phyloP scores from a whole-genome alignment of 2,113 vertebrate genomes.

The Mionectes macconnelli region DNA sequence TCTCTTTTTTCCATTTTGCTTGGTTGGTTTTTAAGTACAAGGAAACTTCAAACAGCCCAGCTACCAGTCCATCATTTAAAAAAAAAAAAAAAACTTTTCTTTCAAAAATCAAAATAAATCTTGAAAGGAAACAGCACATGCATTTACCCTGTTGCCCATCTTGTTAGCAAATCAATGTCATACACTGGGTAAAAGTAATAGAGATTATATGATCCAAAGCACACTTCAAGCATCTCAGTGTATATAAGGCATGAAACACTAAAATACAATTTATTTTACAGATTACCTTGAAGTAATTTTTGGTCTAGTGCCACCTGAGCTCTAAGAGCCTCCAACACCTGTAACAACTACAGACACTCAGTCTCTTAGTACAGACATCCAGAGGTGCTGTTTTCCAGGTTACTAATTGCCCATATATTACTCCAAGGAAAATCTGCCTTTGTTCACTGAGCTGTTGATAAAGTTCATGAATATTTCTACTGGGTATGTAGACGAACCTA shows the following conservation, averaged over 20 bases:
- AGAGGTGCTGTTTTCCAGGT: not conserved
- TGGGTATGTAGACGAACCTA: not conserved
- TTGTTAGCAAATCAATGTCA: constrained; percentile 33
- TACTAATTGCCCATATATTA: not conserved
- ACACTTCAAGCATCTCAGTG: not conserved
- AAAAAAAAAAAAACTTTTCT: not conserved
- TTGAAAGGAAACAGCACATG: not conserved
- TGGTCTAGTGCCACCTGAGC: constrained; percentile 36
- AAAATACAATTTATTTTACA: constrained; percentile 46
- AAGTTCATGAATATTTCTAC: not conserved
- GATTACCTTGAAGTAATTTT: constrained; percentile 45
- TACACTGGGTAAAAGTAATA: not conserved
- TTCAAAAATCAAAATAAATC: not conserved
- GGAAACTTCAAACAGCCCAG: not conserved
- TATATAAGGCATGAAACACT: constrained; percentile 15
- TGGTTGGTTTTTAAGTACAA: not conserved
- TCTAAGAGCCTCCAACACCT: not conserved
- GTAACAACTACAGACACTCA: not conserved
- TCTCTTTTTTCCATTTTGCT: not conserved
- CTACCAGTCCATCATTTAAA: not conserved
- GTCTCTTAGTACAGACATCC: not conserved
- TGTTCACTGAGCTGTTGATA: not conserved
- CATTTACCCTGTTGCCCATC: not conserved
- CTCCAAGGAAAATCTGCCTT: not conserved
- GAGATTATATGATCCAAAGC: constrained; percentile 45